phyloP scores from a whole-genome alignment of 2,113 vertebrate species.

The Xyliphius kryptos region DNA sequence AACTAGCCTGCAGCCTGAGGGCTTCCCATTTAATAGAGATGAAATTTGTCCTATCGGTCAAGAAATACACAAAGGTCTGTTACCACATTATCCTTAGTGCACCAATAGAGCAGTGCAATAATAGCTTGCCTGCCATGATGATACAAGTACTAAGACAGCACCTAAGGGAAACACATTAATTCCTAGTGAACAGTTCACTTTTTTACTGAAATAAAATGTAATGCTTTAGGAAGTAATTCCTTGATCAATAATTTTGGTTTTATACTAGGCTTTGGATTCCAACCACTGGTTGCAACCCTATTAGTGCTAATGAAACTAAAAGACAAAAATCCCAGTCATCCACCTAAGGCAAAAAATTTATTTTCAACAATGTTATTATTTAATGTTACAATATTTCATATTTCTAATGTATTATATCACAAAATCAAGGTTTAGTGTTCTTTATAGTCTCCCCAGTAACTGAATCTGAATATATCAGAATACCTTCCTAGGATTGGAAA shows the following conservation, averaged over 20 bases:
- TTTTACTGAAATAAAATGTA: neutral
- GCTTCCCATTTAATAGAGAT: slow-evolving; percentile 34
- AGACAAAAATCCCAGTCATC: too few relatives aligned
- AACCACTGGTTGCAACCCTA: too few relatives aligned
- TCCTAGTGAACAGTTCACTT: neutral
- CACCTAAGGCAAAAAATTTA: too few relatives aligned
- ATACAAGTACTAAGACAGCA: slow-evolving; percentile 6
- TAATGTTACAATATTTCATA: too few relatives aligned
- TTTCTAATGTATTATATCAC: too few relatives aligned
- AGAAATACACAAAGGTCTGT: slow-evolving; percentile 34
- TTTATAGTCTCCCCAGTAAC: too few relatives aligned
- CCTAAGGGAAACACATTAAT: neutral
- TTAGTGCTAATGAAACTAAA: too few relatives aligned
- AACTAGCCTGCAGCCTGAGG: slow-evolving; percentile 15
- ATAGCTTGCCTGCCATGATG: slow-evolving; percentile 7
- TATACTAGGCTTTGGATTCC: too few relatives aligned
- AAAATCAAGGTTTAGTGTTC: too few relatives aligned
- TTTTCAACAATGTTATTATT: too few relatives aligned
- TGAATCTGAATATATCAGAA: too few relatives aligned
- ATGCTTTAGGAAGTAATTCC: neutral
- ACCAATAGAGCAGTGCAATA: slow-evolving; percentile 11
- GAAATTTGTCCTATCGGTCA: slow-evolving; percentile 37
- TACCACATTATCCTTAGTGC: slow-evolving; percentile 15
- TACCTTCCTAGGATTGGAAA: too few relatives aligned
- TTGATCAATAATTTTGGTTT: neutral